These are phyloP conservation scores for Artemisiospiza belli DNA, from an alignment of 2,113 vertebrate species.

Conservation along the genomic window DNA sequence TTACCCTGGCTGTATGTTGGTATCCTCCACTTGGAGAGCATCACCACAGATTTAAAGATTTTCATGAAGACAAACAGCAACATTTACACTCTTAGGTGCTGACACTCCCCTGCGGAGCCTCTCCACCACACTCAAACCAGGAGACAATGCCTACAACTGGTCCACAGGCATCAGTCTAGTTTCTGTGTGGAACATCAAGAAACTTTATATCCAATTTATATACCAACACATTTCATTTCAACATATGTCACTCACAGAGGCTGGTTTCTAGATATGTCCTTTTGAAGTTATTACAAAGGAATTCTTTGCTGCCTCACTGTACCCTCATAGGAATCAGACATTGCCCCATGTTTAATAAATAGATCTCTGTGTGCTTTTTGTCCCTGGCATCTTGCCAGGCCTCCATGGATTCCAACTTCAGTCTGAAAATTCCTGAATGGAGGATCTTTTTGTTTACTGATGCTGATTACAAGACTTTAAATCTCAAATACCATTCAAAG, in stretches of 20 bases:
- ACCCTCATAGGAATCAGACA: not conserved
- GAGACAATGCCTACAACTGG: not conserved
- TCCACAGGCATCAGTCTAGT: not conserved
- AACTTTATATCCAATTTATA: not conserved
- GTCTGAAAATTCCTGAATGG: not conserved
- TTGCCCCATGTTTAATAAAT: not conserved
- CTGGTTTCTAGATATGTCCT: not conserved
- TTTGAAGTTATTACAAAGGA: not conserved
- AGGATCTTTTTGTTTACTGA: not conserved
- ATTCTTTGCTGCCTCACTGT: not conserved
- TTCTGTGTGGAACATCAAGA: not conserved
- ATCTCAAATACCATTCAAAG: not conserved
- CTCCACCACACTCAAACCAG: not conserved
- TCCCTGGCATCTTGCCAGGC: not conserved
- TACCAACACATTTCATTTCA: not conserved
- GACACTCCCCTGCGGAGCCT: not conserved
- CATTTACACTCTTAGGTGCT: not conserved
- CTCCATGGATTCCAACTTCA: not conserved
- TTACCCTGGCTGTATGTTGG: not conserved
- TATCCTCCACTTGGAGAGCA: not conserved
- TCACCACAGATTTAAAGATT: not conserved
- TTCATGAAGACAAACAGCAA: not conserved
- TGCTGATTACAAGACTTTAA: not conserved
- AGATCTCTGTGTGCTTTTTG: not conserved
- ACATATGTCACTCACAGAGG: not conserved